Percentiles rank a stretch among this genome's conserved stretches.
phyloP scores from a whole-genome alignment of 2,888 invertebrate genomes.

The Synergus japonicus region DNA sequence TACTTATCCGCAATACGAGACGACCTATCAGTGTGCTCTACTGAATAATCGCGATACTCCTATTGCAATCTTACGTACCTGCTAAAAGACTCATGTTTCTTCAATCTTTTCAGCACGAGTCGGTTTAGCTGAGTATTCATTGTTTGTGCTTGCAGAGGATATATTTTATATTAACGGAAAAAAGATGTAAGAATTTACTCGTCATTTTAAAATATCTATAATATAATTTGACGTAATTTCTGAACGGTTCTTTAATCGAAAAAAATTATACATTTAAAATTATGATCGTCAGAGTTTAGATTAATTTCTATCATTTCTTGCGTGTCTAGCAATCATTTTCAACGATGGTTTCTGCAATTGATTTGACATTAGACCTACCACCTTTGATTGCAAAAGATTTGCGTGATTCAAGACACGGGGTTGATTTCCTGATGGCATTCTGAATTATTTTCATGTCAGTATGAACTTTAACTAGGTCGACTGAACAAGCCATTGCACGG shows the following conservation, averaged over 20 bases:
- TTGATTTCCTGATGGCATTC: constrained; percentile 48
- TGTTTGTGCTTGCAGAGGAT: neutral
- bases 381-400: constrained; percentile 14
- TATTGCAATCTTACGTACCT: neutral
- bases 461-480: constrained; percentile 63
- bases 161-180: no score
- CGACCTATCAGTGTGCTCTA: constrained; percentile 9
- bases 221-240: no score
- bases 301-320: neutral
- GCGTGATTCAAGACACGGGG: constrained; percentile 37
- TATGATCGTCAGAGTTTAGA: neutral
- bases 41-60: constrained; percentile 3
- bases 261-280: neutral
- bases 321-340: constrained; percentile 40
- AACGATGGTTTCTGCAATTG: neutral
- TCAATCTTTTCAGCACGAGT: constrained; percentile 1
- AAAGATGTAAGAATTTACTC: no score
- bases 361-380: constrained; percentile 10
- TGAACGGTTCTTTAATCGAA: neutral
- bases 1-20: constrained; percentile 43
- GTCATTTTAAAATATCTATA: no score
- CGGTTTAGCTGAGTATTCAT: neutral
- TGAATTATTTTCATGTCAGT: constrained; percentile 54
- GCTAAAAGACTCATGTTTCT: neutral
- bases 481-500: constrained; percentile 56